These are phyloP conservation scores for Adelphocoris suturalis DNA, from an alignment of 2,888 invertebrate genomes.

Conservation along the genomic window DNA sequence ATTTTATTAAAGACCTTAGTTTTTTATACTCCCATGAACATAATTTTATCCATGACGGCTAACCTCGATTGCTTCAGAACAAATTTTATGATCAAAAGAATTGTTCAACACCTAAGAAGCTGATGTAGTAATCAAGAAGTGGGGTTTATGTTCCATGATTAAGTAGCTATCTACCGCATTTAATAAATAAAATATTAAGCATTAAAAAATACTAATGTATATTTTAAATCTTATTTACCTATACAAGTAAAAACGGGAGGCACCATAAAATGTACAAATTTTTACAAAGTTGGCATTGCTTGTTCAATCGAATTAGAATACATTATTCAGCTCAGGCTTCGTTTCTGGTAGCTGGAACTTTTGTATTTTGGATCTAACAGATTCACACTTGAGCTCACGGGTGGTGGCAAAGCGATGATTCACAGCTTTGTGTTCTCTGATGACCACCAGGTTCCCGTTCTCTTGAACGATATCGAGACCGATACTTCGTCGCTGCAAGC, in stretches of 20 bases:
- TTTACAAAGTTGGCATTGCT: constrained; percentile 43
- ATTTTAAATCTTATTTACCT: constrained; percentile 2
- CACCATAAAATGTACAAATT: constrained; percentile 57
- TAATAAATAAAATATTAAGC: constrained; percentile 24
- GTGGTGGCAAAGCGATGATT: constrained; percentile 79
- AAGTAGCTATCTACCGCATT: constrained; percentile 4
- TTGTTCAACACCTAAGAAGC: neutral
- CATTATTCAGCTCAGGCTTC: constrained; percentile 72
- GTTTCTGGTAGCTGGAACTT: constrained; percentile 74
- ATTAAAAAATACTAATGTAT: neutral
- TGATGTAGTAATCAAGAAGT: neutral
- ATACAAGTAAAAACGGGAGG: constrained; percentile 29
- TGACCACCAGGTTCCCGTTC: constrained; percentile 79
- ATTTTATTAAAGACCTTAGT: no score
- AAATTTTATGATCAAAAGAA: neutral
- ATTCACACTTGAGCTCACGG: constrained; percentile 80
- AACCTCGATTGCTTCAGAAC: neutral
- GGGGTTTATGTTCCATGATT: neutral
- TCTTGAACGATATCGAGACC: constrained; percentile 79
- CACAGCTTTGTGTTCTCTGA: constrained; percentile 79
- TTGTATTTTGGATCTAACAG: constrained; percentile 80
- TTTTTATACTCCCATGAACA: no score
- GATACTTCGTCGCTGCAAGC: constrained; percentile 74
- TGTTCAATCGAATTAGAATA: constrained; percentile 69
- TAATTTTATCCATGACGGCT: no score